Percentiles rank a stretch among this genome's conserved stretches.
phyloP scores from a whole-genome alignment of 92 coral and sea anemone genomes.

The Palythoa heliodiscus region DNA sequence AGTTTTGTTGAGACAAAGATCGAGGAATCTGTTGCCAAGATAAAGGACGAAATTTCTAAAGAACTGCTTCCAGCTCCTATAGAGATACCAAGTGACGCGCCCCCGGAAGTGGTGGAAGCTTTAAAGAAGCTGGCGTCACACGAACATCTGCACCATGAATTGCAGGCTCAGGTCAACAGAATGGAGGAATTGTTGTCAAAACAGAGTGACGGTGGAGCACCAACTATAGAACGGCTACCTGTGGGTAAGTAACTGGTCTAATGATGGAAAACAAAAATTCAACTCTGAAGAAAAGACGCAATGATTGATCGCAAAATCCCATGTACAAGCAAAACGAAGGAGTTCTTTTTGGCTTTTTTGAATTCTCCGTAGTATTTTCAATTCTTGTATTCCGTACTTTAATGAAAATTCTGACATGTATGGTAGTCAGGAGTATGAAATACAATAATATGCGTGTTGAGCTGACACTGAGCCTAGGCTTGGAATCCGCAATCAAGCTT shows the following conservation, averaged over 20 bases:
- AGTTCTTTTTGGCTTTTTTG: too few relatives aligned
- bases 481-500: too few relatives aligned
- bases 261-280: too few relatives aligned
- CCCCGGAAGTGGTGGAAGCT: slow-evolving; percentile 57
- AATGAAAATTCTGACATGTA: too few relatives aligned
- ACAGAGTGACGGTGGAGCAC: slow-evolving; percentile 15
- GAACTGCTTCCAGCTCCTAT: slow-evolving; percentile 38
- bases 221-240: background rate
- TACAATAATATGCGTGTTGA: too few relatives aligned
- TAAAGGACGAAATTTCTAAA: slow-evolving; percentile 32
- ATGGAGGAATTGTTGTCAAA: slow-evolving; percentile 11
- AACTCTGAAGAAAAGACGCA: too few relatives aligned
- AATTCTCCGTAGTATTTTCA: too few relatives aligned
- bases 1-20: slow-evolving; percentile 33
- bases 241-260: slow-evolving; percentile 6
- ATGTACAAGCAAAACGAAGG: too few relatives aligned
- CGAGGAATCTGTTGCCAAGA: slow-evolving; percentile 21
- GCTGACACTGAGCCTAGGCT: too few relatives aligned
- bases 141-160: slow-evolving; percentile 35
- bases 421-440: too few relatives aligned
- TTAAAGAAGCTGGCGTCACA: slow-evolving; percentile 54
- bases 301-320: too few relatives aligned
- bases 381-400: too few relatives aligned
- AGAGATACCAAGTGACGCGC: slow-evolving; percentile 57
- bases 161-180: slow-evolving; percentile 47